These are phyloP conservation scores for Anoplopoma fimbria DNA, from an alignment of 2,113 vertebrate species.

Conservation along the genomic window DNA sequence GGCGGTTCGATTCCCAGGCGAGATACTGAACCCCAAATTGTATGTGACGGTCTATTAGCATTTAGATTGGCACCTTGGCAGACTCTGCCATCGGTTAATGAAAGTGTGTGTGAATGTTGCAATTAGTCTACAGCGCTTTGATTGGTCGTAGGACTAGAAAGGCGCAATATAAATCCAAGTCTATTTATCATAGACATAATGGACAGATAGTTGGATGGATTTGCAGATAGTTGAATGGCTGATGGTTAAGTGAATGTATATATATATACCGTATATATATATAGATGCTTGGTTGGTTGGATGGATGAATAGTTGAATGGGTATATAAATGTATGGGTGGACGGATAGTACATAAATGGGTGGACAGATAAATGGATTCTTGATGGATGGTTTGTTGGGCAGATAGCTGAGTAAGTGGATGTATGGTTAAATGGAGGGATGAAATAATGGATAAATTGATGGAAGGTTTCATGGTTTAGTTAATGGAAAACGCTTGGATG, in stretches of 20 bases:
- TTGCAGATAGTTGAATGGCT: background rate
- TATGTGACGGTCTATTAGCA: no score
- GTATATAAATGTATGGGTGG: background rate
- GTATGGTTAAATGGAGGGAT: background rate
- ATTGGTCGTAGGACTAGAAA: no score
- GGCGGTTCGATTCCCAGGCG: no score
- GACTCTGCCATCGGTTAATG: no score
- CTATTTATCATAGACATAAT: no score
- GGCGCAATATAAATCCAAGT: no score
- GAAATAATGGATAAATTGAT: background rate
- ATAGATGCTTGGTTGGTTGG: background rate
- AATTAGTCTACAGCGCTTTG: no score
- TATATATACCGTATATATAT: background rate
- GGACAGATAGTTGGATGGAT: background rate
- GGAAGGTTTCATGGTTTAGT: no score
- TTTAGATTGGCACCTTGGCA: no score
- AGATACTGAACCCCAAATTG: no score
- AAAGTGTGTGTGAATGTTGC: no score
- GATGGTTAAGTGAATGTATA: background rate
- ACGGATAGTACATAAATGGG: background rate
- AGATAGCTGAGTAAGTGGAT: background rate
- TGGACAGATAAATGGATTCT: background rate
- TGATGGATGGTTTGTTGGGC: background rate
- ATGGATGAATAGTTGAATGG: background rate
- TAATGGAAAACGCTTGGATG: no score